Base-by-base conservation (phyloP, 2,113 vertebrate genomes). In the Xiphorhynchus elegans region DNA sequence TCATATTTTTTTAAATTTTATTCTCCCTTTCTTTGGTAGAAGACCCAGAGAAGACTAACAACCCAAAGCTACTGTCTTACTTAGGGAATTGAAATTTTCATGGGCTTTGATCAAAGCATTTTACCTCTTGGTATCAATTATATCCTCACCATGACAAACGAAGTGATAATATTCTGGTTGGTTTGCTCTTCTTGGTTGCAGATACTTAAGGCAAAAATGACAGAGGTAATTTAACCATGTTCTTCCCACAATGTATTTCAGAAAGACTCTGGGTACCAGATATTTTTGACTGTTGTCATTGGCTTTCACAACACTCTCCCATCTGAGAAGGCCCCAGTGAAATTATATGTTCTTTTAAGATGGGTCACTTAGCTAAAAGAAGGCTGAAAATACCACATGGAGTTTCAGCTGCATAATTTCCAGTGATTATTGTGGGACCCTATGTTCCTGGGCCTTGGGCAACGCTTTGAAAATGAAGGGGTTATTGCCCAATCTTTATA, bases 391-490 rank as follows among this genome's bases (percentile, higher is more conserved):
- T 63, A 74, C 63, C 12, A 4, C 24, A 19, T 67, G 50, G 63
- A 85, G 6, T 78, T 96, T 90, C 76, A 96, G 64, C 60, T 88
- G 73, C 76, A 78, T 86, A 89, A 92, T 92, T 96, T 88, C 47
- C 44, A 92, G 56, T 49, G 85, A 84, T 90, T 84, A 56, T 78
- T 94, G 47, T 77, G 40, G 25, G 88, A 92, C 69, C 53, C n/a
- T 72, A n/a, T 86, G 52, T 72, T 91, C 79, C 72, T 84, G 68
- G 53, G 90, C 88, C 95, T 94, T 75, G 85, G 93, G 95, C 95
- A 96, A 87, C 49, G 73, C 85, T 96, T 96, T 95, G 92, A 95
- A 96, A 97, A 81, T 23, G 66, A 84, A 90, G 83, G 89, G 79
- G 68, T 76, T 95, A 64, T 93, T 95, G 96, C 83, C 64, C 93